Evolutionary conservation across 2,113 vertebrate genomes (phyloP).

Genomic region (Hyla sarda): DNA sequence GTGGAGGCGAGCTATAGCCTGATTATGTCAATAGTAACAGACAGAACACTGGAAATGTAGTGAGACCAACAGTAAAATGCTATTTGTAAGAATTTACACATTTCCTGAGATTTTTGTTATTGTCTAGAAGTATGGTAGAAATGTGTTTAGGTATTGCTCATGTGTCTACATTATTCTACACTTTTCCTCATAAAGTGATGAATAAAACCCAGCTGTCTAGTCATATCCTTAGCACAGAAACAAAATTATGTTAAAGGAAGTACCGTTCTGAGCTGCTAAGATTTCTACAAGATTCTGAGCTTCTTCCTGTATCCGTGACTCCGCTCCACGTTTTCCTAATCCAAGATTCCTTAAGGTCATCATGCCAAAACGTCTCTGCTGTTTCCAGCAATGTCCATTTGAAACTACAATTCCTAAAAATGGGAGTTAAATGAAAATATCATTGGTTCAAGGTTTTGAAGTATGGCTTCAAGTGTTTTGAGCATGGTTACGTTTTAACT

Average conservation of each 20-base stretch:
- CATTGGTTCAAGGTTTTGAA: background rate
- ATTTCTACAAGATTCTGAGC: slow-evolving; percentile 3
- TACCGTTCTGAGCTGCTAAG: slow-evolving; percentile 41
- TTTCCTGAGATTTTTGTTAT: too few species aligned
- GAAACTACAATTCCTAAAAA: background rate
- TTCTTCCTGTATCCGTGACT: slow-evolving; percentile 65
- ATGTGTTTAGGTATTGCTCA: too few species aligned
- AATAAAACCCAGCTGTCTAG: background rate
- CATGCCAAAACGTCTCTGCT: slow-evolving; percentile 64
- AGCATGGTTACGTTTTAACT: too few species aligned
- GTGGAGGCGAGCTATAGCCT: too few species aligned
- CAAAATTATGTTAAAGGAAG: background rate
- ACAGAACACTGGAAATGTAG: too few species aligned
- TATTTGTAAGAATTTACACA: too few species aligned
- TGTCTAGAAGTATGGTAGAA: too few species aligned
- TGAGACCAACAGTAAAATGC: too few species aligned
- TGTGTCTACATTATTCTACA: too few species aligned
- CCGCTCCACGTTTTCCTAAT: slow-evolving; percentile 69
- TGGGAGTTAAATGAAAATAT: background rate
- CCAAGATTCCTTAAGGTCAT: slow-evolving; percentile 68
- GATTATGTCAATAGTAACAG: too few species aligned
- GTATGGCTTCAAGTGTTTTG: background rate
- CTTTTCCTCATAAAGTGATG: too few species aligned
- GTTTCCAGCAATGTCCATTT: background rate
- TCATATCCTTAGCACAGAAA: background rate